Conservation (phyloP, 2,797 vertebrate genomes). For the Synaphobranchus kaupii region DNA sequence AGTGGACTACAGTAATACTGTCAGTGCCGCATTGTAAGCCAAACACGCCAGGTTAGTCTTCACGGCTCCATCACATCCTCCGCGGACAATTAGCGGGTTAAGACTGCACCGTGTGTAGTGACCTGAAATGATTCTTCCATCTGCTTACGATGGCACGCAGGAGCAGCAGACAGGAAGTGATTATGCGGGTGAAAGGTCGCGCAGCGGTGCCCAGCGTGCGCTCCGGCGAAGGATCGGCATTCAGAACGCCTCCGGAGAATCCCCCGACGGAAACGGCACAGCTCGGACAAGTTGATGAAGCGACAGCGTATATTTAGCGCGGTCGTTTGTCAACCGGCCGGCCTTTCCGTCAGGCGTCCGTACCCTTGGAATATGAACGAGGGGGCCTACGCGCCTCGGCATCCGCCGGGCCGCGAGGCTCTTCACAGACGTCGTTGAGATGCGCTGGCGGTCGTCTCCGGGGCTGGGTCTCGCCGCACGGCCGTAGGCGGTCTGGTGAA, state of each 20-base stretch:
- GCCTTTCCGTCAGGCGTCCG: constrained; percentile 17
- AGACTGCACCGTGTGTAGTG: not conserved
- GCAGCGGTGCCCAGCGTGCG: not conserved
- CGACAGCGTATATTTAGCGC: not conserved
- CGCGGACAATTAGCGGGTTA: not conserved
- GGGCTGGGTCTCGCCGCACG: constrained; percentile 32
- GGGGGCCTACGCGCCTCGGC: constrained; percentile 38
- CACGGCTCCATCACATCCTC: not conserved
- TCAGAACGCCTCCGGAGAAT: not conserved
- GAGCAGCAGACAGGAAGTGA: not conserved
- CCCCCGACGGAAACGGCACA: not conserved
- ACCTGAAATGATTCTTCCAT: not conserved
- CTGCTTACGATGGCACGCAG: not conserved
- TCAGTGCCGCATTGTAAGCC: not conserved
- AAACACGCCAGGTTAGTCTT: not conserved
- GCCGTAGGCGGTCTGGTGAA: constrained; percentile 31
- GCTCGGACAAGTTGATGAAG: not conserved
- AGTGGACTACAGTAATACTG: too few species aligned
- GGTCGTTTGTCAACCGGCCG: constrained; percentile 15
- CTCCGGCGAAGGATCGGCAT: too few species aligned
- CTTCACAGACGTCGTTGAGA: not conserved
- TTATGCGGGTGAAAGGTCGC: not conserved
- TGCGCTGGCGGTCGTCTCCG: constrained; percentile 20
- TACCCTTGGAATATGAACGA: constrained; percentile 41
- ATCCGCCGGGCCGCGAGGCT: not conserved